These are phyloP conservation scores for Pristiophorus japonicus DNA, from an alignment of 2,113 vertebrate genomes.

Conservation along the genomic window DNA sequence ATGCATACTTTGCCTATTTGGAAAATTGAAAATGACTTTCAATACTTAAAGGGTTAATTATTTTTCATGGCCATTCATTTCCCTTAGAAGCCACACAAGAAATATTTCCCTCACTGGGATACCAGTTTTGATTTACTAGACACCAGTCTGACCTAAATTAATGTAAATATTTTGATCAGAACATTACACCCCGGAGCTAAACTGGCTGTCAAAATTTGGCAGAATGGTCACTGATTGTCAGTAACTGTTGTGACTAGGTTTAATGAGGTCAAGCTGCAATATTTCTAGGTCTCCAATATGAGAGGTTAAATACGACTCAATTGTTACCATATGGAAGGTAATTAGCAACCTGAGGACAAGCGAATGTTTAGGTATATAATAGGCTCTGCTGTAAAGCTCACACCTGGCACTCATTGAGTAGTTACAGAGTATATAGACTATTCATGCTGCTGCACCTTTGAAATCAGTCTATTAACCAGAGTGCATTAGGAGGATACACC, in stretches of 20 bases:
- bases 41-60: not conserved
- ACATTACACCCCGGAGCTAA: slow-evolving; percentile 42
- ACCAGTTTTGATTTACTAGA: slow-evolving; percentile 49
- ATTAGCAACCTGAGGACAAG: not conserved
- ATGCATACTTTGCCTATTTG: not conserved
- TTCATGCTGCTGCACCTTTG: not conserved
- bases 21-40: not conserved
- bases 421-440: not conserved
- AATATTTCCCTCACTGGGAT: slow-evolving; percentile 47
- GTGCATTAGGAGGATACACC: not conserved
- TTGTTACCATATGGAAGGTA: not conserved
- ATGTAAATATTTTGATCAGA: slow-evolving; percentile 58
- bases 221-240: slow-evolving; percentile 41
- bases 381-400: not conserved
- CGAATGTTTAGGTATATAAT: not conserved
- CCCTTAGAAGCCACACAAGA: slow-evolving; percentile 56
- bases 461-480: not conserved
- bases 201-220: slow-evolving; percentile 45
- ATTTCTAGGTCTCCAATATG: not conserved
- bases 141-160: slow-evolving; percentile 52
- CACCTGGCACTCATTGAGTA: not conserved
- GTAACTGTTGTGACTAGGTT: slow-evolving; percentile 32
- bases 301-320: not conserved
- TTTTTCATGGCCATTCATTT: slow-evolving; percentile 57
- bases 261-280: not conserved